These are phyloP conservation scores for Xenops minutus DNA, from an alignment of 2,797 vertebrate genomes.

Conservation along the genomic window DNA sequence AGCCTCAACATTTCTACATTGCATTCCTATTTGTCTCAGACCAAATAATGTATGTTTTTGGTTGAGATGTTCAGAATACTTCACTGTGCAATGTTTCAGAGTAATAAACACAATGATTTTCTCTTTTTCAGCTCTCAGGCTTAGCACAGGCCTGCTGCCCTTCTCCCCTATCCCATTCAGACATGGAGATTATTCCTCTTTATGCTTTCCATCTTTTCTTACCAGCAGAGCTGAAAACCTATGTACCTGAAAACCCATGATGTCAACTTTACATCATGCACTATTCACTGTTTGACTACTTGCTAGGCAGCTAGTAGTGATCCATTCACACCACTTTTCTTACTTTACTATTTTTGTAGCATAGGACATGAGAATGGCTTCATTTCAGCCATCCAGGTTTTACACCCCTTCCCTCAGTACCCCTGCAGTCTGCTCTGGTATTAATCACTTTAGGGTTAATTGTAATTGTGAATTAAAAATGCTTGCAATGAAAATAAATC, in stretches of 20 bases:
- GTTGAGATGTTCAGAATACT: not conserved
- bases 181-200: not conserved
- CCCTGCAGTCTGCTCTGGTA: not conserved
- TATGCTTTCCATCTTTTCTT: not conserved
- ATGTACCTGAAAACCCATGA: not conserved
- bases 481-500: not conserved
- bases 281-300: not conserved
- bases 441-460: not conserved
- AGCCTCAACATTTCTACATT: not conserved
- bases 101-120: not conserved
- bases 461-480: not conserved
- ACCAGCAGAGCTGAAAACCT: not conserved
- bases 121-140: not conserved
- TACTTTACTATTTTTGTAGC: not conserved
- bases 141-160: not conserved
- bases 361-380: not conserved
- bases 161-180: not conserved
- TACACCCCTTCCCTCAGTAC: not conserved
- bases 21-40: not conserved
- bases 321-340: not conserved
- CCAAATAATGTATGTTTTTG: not conserved
- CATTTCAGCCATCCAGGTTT: not conserved
- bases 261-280: not conserved
- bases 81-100: not conserved
- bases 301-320: not conserved